These are phyloP conservation scores for Dynastes maya DNA, from an alignment of 2,888 invertebrate species.

Conservation along the genomic window DNA sequence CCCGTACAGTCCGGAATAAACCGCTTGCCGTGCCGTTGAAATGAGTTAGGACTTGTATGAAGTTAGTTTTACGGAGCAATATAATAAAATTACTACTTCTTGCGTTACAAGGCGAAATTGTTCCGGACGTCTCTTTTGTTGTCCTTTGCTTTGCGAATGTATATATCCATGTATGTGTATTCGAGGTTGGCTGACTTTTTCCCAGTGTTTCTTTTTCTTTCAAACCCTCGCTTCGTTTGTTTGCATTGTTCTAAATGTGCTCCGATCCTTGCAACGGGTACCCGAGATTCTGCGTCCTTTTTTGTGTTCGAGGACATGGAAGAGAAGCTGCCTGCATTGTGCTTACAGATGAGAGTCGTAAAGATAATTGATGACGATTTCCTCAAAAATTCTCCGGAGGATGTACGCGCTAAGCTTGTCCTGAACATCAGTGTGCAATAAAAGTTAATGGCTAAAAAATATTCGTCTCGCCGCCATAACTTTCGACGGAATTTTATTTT, in stretches of 20 bases:
- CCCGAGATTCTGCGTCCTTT: slow-evolving; percentile 28
- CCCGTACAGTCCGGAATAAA: not conserved
- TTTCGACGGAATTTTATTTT: slow-evolving; percentile 25
- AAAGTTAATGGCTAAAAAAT: slow-evolving; percentile 41
- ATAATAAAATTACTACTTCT: slow-evolving; percentile 27
- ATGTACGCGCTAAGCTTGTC: slow-evolving; percentile 25
- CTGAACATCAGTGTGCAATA: slow-evolving; percentile 15
- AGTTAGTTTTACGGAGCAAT: slow-evolving; percentile 8
- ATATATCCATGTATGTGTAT: slow-evolving; percentile 5
- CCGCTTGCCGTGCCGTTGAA: not conserved
- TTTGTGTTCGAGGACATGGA: slow-evolving; percentile 24
- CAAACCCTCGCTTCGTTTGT: slow-evolving; percentile 19
- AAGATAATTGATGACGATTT: slow-evolving; percentile 46
- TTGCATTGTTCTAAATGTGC: slow-evolving; percentile 43
- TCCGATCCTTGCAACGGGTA: slow-evolving; percentile 23
- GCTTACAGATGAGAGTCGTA: slow-evolving; percentile 40
- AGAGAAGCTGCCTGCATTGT: slow-evolving; percentile 32
- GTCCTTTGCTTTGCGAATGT: slow-evolving; percentile 11
- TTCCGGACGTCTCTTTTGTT: slow-evolving; percentile 25
- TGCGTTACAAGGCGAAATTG: slow-evolving; percentile 22
- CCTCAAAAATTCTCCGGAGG: slow-evolving; percentile 37
- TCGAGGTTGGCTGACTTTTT: not conserved
- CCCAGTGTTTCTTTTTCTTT: slow-evolving; percentile 32
- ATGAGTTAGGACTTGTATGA: slow-evolving; percentile 20
- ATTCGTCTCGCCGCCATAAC: slow-evolving; percentile 34